Conservation (phyloP, 2,113 vertebrate species). For the Aldabrachelys gigantea region DNA sequence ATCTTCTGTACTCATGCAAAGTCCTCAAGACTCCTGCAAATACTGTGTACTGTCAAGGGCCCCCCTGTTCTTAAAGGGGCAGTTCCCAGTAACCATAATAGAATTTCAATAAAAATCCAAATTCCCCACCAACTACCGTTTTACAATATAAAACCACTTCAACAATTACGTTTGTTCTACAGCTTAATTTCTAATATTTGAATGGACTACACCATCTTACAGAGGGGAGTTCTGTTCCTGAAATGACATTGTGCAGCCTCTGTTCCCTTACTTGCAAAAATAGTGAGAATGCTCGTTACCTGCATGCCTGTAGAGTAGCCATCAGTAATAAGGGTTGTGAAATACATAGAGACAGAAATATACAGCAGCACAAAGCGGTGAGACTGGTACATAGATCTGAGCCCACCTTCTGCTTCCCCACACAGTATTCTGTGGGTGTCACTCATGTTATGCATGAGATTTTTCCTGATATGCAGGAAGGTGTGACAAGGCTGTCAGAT, state of each 20-base stretch:
- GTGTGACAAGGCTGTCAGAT: too few relatives aligned
- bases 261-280: not conserved
- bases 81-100: not conserved
- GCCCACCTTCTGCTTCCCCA: too few relatives aligned
- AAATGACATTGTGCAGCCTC: not conserved
- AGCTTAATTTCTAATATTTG: rapidly evolving
- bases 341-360: too few relatives aligned
- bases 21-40: not conserved
- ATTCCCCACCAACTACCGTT: not conserved
- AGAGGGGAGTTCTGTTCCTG: not conserved
- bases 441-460: too few relatives aligned
- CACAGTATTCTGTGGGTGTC: too few relatives aligned
- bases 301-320: too few relatives aligned
- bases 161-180: not conserved
- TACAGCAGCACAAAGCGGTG: too few relatives aligned
- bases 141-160: not conserved
- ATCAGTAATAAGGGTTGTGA: too few relatives aligned
- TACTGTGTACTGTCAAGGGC: not conserved
- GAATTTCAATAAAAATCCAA: not conserved
- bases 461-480: too few relatives aligned
- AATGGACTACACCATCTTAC: not conserved
- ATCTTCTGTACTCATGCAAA: not conserved
- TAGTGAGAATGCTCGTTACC: not conserved
- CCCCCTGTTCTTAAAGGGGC: not conserved
- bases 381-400: too few relatives aligned